These are phyloP conservation scores for Lipophrys pholis DNA, from an alignment of 2,113 vertebrate genomes.

Conservation along the genomic window DNA sequence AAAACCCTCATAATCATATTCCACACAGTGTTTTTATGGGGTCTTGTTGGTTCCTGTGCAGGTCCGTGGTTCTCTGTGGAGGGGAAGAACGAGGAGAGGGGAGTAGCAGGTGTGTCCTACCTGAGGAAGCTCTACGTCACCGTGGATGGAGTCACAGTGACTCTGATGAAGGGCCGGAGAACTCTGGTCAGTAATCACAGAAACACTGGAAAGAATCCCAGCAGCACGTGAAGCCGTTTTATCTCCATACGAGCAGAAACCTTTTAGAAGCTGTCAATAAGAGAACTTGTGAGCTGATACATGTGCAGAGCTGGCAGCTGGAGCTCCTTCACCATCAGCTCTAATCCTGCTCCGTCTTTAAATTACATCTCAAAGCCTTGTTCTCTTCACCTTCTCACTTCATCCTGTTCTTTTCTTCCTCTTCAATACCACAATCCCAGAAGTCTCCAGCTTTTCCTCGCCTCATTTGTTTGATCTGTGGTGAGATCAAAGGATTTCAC, in stretches of 20 bases:
- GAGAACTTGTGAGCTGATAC: neutral
- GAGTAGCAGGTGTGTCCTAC: conserved; percentile 77
- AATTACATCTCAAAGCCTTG: conserved; percentile 13
- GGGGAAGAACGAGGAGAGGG: conserved; percentile 84
- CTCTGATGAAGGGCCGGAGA: conserved; percentile 80
- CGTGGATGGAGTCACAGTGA: conserved; percentile 78
- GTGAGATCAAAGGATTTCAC: too few species aligned
- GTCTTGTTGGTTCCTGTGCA: conserved; percentile 17
- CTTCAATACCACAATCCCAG: conserved; percentile 32
- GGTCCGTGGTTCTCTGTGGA: conserved; percentile 86
- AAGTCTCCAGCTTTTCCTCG: conserved; percentile 4
- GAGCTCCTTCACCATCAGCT: neutral
- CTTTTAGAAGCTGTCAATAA: too few species aligned
- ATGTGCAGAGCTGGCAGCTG: neutral
- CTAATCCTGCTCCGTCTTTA: conserved; percentile 16
- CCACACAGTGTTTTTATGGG: too few species aligned
- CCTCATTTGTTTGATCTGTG: neutral
- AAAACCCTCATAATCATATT: too few species aligned
- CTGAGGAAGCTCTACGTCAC: conserved; percentile 82
- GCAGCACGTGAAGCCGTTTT: too few species aligned
- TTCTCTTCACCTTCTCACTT: conserved; percentile 3
- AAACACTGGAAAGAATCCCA: too few species aligned
- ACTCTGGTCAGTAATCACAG: conserved; percentile 77
- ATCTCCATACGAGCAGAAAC: too few species aligned
- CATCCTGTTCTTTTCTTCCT: conserved; percentile 7